Conservation (phyloP, 2,797 vertebrate species). For the Anabacerthia variegaticeps region DNA sequence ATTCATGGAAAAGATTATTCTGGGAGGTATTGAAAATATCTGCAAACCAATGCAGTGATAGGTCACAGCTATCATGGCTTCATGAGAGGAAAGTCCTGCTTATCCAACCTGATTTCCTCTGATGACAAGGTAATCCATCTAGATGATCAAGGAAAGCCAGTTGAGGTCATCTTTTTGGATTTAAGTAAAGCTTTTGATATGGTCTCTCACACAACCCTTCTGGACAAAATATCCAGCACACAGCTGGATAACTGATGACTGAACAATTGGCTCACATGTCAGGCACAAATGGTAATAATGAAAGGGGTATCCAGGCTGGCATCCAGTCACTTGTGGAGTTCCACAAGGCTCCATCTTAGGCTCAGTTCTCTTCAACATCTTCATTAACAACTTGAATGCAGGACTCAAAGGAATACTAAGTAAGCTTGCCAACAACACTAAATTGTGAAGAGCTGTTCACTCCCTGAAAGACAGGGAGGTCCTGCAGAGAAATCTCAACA, state of each 20-base stretch:
- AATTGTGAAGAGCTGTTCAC: neutral
- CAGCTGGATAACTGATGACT: neutral
- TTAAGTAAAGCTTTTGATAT: neutral
- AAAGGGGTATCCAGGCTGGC: neutral
- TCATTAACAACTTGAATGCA: neutral
- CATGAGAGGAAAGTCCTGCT: accelerated
- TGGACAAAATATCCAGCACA: neutral
- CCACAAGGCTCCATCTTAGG: neutral
- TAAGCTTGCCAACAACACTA: neutral
- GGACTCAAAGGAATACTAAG: neutral
- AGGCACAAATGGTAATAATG: neutral
- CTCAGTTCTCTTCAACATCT: neutral
- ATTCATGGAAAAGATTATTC: neutral
- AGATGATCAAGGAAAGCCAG: neutral
- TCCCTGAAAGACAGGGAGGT: neutral
- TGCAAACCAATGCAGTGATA: neutral
- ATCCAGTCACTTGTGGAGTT: neutral
- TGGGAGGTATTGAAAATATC: neutral
- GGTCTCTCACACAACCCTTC: neutral
- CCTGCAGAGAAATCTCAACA: neutral
- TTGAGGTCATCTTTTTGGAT: neutral
- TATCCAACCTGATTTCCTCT: neutral
- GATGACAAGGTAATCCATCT: neutral
- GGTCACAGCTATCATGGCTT: accelerated
- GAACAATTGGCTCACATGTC: neutral